Percentiles rank a stretch among this genome's conserved stretches.
Conservation (phyloP, 2,888 invertebrate genomes). For the Linnaemya vulpina region DNA sequence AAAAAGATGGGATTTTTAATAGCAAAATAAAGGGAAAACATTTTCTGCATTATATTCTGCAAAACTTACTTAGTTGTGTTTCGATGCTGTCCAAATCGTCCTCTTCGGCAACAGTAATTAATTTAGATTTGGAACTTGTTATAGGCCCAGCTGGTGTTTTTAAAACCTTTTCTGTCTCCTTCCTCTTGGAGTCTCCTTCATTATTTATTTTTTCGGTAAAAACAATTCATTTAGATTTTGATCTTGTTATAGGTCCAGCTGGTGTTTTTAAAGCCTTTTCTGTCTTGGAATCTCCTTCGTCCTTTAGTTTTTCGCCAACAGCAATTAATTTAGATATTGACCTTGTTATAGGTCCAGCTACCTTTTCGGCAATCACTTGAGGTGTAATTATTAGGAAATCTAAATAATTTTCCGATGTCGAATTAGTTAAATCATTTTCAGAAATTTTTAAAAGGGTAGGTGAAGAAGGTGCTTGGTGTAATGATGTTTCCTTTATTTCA, state of each 20-base stretch:
- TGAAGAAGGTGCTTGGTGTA: no score
- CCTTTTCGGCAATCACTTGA: no score
- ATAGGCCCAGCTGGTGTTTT: constrained; percentile 33
- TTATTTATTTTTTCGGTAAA: not conserved
- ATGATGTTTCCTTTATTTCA: constrained; percentile 49
- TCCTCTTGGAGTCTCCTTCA: not conserved
- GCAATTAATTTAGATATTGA: no score
- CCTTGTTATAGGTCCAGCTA: no score
- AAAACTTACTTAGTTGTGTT: constrained; percentile 44
- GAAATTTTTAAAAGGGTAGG: no score
- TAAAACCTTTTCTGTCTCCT: not conserved
- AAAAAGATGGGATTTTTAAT: no score
- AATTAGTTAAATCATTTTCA: no score
- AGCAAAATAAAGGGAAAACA: not conserved
- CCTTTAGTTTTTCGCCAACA: no score
- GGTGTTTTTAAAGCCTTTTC: no score
- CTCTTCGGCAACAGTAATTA: constrained; percentile 5
- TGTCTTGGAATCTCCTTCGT: constrained; percentile 17
- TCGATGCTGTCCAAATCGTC: constrained; percentile 14
- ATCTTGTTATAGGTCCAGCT: no score
- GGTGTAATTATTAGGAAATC: no score
- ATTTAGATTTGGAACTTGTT: constrained; percentile 61
- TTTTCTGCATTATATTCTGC: not conserved
- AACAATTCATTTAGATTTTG: constrained; percentile 21
- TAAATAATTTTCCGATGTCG: no score